Evolutionary conservation across 2,113 vertebrate species (phyloP).

Genomic region (Microtus oregoni): DNA sequence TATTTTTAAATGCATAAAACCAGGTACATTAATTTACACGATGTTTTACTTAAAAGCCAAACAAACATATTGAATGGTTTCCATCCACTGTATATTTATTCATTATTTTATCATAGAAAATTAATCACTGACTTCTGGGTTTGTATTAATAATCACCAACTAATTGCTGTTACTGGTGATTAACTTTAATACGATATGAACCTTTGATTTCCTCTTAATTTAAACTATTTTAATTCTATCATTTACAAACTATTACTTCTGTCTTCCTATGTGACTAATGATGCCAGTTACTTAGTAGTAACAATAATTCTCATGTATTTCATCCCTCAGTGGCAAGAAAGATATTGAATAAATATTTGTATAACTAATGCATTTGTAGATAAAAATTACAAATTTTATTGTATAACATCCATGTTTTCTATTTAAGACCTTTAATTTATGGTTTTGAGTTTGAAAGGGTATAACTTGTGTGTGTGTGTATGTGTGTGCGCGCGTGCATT

Average conservation of each 20-base stretch:
- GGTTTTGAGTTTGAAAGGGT: too few relatives aligned
- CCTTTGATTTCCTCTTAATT: neutral
- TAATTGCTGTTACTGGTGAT: neutral
- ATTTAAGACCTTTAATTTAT: too few relatives aligned
- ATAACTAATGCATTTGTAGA: neutral
- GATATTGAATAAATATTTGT: neutral
- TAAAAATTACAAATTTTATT: neutral
- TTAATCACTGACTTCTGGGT: neutral
- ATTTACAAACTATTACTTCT: neutral
- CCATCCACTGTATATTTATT: neutral
- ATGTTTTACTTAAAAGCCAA: neutral
- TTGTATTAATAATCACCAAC: neutral
- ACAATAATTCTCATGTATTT: neutral
- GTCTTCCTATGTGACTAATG: neutral
- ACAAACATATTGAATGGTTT: neutral
- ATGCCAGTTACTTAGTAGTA: too few relatives aligned
- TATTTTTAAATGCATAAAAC: too few relatives aligned
- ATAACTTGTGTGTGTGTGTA: too few relatives aligned
- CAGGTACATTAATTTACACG: neutral
- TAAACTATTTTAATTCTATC: neutral
- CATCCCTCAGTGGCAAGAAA: neutral
- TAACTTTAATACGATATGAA: neutral
- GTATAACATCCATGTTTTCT: neutral
- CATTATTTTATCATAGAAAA: neutral
- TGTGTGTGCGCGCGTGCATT: neutral